phyloP scores from a whole-genome alignment of 1,140 invertebrate species.

The Drosophila tsacasi region DNA sequence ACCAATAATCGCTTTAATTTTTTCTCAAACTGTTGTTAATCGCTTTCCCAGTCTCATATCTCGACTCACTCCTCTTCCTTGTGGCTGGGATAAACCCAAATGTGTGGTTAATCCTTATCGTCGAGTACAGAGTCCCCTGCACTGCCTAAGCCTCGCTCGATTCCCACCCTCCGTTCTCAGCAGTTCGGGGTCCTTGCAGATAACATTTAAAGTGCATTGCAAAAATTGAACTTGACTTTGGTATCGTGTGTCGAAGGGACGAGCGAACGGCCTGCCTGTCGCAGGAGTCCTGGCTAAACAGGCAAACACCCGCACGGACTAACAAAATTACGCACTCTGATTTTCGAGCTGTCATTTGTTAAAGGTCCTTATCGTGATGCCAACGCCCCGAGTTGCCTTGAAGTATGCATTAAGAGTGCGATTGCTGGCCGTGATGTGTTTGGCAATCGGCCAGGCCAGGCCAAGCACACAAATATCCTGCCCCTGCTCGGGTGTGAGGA shows the following conservation, averaged over 20 bases:
- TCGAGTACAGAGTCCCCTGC: constrained; percentile 12
- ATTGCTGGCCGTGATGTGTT: constrained; percentile 59
- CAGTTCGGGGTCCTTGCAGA: constrained; percentile 23
- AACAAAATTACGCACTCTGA: constrained; percentile 47
- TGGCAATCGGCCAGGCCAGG: constrained; percentile 50
- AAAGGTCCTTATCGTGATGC: constrained; percentile 56
- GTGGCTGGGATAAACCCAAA: constrained; percentile 15
- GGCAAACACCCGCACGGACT: constrained; percentile 22
- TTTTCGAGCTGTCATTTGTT: constrained; percentile 56
- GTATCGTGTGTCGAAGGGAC: constrained; percentile 12
- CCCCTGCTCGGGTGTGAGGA: constrained; percentile 34
- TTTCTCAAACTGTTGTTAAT: constrained; percentile 20
- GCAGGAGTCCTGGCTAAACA: constrained; percentile 29
- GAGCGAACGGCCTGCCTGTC: constrained; percentile 21
- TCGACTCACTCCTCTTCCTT: background rate
- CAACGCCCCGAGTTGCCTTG: constrained; percentile 56
- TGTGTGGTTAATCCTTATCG: constrained; percentile 50
- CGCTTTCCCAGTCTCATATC: background rate
- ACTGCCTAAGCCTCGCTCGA: background rate
- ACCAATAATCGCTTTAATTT: background rate
- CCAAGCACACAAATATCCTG: constrained; percentile 80
- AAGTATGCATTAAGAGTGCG: constrained; percentile 64
- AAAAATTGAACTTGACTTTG: constrained; percentile 63
- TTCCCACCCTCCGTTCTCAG: constrained; percentile 4
- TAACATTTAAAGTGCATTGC: constrained; percentile 58